phyloP scores from a whole-genome alignment of 2,888 invertebrate genomes.

The Chydorus sphaericus region DNA sequence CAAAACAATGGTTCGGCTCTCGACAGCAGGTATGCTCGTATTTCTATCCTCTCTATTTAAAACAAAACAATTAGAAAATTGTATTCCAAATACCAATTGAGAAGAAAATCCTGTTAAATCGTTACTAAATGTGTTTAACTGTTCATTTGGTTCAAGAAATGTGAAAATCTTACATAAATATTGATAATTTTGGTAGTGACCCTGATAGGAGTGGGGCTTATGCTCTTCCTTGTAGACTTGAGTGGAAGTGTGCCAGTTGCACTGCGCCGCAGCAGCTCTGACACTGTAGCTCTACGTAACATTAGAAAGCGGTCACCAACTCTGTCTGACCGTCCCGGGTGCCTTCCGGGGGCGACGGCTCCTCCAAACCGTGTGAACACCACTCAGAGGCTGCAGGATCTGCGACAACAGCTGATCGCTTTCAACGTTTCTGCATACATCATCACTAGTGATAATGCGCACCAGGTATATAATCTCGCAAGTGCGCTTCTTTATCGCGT shows the following conservation, averaged over 20 bases:
- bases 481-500: neutral
- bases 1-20: too few relatives aligned
- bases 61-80: neutral
- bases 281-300: neutral
- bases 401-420: slow-evolving; percentile 15
- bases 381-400: neutral
- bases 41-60: neutral
- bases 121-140: too few relatives aligned
- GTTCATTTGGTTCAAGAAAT: too few relatives aligned
- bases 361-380: slow-evolving; percentile 12
- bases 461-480: slow-evolving; percentile 12
- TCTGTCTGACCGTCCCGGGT: slow-evolving; percentile 4
- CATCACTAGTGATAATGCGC: slow-evolving; percentile 17
- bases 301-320: neutral
- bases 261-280: neutral
- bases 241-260: neutral
- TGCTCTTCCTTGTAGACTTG: neutral
- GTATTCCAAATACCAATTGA: neutral
- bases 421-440: slow-evolving; percentile 17
- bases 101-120: too few relatives aligned
- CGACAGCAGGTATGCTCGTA: neutral
- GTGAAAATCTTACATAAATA: too few relatives aligned
- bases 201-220: neutral
- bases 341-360: neutral
- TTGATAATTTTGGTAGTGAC: too few relatives aligned